Base-by-base conservation (phyloP, 2,113 vertebrate genomes). In the Okapia johnstoni region DNA sequence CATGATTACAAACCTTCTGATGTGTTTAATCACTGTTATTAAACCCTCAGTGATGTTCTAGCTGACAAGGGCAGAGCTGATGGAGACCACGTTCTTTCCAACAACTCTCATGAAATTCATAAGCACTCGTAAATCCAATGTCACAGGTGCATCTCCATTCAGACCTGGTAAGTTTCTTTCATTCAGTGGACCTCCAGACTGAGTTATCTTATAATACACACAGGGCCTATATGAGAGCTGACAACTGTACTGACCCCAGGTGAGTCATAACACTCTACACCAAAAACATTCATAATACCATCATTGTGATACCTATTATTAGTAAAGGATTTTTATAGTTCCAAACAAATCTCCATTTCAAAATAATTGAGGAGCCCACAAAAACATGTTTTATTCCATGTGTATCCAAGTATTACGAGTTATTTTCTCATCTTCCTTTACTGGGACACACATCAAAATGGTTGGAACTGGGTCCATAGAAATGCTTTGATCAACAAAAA, bases 291-390 rank as follows among this genome's bases (percentile, higher is more conserved):
- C 76, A 88, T 55, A 89, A 81, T 54, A 26, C 48, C 40, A 54
- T 66, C 36, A 77, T 12, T 90, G 30, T 55, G 33, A 86, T 33
- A 79, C 1, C 19, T 23, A 96, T 92, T 50, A 94, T 10, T 88
- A 70, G 36, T 25, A 40, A 94, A 77, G 40, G 55, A 26, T 54
- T 95, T 97, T 88, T 96, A 94, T 58, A 63, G 60, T 57, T 96
- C 52, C 87, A 91, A 97, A 43, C 66, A 30, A 87, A 84, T 87
- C 92, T 94, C 15, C 12, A 92, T 52, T 96, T 63, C 13, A 57
- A 33, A 93, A 76, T 86, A 54, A 95, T 28, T 57, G 30, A 91
- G 43, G 83, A 79, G 77, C 13, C 50, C 92, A 70, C 30, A 15
- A 26, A 15, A 26, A 89, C n/a, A 14, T 91, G 21, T 77, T 85